phyloP scores from a whole-genome alignment of 2,113 vertebrate genomes.

The Microcebus tavaratra region DNA sequence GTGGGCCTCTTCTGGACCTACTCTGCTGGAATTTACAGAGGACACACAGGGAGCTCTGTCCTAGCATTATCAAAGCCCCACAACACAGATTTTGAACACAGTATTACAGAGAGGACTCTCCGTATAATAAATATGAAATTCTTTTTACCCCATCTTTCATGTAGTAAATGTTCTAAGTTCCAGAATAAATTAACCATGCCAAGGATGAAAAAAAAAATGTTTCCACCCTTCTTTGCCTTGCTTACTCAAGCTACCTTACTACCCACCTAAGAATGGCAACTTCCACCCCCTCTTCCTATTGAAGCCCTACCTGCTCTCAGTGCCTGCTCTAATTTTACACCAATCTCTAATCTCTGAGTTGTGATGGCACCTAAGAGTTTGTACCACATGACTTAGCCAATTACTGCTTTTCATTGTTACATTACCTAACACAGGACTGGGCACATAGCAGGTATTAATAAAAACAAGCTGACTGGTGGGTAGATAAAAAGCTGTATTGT shows the following conservation, averaged over 20 bases:
- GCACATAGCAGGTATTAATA: background rate
- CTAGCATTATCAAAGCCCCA: background rate
- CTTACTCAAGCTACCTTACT: background rate
- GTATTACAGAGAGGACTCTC: background rate
- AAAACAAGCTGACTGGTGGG: background rate
- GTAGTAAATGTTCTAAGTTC: background rate
- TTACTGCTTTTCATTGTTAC: background rate
- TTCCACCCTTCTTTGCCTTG: background rate
- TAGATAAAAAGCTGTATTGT: constrained; percentile 52
- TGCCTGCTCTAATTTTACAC: background rate
- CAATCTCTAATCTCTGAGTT: background rate
- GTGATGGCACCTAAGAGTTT: background rate
- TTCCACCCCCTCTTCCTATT: background rate
- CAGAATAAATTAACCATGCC: background rate
- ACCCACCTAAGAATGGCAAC: background rate
- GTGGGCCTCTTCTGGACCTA: too few species aligned
- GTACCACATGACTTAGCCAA: background rate
- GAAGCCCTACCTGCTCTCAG: background rate
- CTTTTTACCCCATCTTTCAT: background rate
- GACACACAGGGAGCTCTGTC: background rate
- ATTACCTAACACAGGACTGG: background rate
- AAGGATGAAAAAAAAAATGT: background rate
- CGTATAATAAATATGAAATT: background rate
- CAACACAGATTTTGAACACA: background rate
- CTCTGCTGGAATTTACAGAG: background rate